phyloP scores from a whole-genome alignment of 2,888 invertebrate genomes.

The Eurytoma californica region DNA sequence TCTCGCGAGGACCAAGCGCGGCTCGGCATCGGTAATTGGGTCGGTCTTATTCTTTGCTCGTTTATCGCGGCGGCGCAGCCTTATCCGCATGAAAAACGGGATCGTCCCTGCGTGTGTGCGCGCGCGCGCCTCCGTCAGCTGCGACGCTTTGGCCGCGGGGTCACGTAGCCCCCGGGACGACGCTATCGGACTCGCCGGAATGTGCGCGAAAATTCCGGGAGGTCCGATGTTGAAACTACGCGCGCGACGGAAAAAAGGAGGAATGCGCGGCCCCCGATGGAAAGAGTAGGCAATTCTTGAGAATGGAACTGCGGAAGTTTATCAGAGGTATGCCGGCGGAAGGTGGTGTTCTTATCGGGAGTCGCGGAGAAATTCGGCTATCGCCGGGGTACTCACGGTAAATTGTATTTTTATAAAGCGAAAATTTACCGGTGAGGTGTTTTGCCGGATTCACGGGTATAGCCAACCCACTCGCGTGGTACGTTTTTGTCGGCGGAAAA shows the following conservation, averaged over 20 bases:
- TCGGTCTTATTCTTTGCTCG: slow-evolving; percentile 46
- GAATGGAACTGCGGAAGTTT: no score
- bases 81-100: slow-evolving; percentile 45
- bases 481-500: no score
- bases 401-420: no score
- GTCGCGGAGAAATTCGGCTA: no score
- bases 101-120: neutral
- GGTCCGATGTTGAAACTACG: slow-evolving; percentile 34
- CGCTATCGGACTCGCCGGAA: slow-evolving; percentile 17
- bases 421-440: no score
- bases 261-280: neutral
- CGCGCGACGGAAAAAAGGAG: neutral
- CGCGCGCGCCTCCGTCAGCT: neutral
- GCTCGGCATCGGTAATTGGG: slow-evolving; percentile 36
- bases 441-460: no score
- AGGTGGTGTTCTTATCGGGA: no score
- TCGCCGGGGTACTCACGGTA: no score
- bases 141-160: slow-evolving; percentile 28
- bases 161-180: slow-evolving; percentile 37
- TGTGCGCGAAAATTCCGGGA: slow-evolving; percentile 21
- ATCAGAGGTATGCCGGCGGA: no score
- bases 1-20: slow-evolving; percentile 15
- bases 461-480: no score
- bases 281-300: no score
- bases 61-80: slow-evolving; percentile 40